Evolutionary conservation across 64 coral and sea anemone genomes (phyloP).

Genomic region (Actinia equina): DNA sequence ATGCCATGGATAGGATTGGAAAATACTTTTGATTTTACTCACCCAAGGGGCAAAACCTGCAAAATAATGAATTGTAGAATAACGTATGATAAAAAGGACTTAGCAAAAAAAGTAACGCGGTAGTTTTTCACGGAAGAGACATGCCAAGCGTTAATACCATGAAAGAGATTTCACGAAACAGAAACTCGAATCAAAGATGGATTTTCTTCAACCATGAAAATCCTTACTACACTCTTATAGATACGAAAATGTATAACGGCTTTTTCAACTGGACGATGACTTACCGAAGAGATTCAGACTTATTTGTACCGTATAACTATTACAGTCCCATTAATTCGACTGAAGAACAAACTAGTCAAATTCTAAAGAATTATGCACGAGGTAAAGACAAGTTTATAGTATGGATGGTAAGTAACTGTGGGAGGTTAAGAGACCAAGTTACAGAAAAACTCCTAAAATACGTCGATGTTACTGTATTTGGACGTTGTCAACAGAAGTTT

Average conservation of each 20-base stretch:
- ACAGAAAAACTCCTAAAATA: not conserved
- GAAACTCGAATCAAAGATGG: conserved; percentile 35
- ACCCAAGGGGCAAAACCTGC: conserved; percentile 25
- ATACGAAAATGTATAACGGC: conserved; percentile 16
- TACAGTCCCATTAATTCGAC: not conserved
- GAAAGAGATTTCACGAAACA: not conserved
- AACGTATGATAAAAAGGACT: conserved; percentile 43
- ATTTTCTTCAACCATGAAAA: conserved; percentile 53
- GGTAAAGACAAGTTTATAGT: conserved; percentile 32
- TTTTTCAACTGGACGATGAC: too few species aligned
- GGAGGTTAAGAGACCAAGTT: not conserved
- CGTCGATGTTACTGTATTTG: conserved; percentile 35
- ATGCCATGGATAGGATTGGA: conserved; percentile 30
- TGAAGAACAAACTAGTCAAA: not conserved
- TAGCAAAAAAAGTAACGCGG: conserved; percentile 22
- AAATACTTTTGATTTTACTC: conserved; percentile 27
- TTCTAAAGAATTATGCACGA: not conserved
- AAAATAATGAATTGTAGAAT: conserved; percentile 30
- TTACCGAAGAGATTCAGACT: conserved; percentile 30
- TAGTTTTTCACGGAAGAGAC: conserved; percentile 62
- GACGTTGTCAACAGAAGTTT: conserved; percentile 1
- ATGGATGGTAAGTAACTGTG: conserved; percentile 33
- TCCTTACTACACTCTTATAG: conserved; percentile 17
- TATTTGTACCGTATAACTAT: not conserved
- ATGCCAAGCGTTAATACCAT: conserved; percentile 50